Conservation (phyloP, 2,797 vertebrate genomes). For the Nothura maculosa region DNA sequence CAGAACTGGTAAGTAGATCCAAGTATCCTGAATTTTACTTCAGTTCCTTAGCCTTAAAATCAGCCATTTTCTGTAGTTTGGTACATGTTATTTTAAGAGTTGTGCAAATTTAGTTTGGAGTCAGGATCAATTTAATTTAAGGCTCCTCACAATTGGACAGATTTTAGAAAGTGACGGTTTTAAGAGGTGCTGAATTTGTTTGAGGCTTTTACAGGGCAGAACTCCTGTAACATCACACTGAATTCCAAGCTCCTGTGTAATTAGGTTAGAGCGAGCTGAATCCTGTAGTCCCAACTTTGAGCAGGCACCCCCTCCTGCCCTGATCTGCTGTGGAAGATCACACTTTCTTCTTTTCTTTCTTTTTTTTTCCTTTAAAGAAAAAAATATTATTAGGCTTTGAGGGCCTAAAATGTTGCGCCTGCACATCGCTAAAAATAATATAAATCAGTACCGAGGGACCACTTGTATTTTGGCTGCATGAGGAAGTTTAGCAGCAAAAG, state of each 20-base stretch:
- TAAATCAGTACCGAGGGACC: constrained; percentile 23
- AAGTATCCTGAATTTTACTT: neutral
- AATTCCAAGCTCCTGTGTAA: neutral
- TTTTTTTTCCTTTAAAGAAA: constrained; percentile 16
- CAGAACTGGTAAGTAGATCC: neutral
- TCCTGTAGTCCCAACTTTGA: neutral
- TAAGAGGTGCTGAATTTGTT: neutral
- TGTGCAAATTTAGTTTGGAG: neutral
- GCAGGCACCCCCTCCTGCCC: neutral
- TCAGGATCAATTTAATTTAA: neutral
- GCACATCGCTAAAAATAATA: constrained; percentile 63
- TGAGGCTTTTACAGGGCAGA: neutral
- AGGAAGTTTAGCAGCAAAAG: constrained; percentile 53
- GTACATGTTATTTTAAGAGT: neutral
- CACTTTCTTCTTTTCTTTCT: neutral
- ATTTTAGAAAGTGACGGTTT: neutral
- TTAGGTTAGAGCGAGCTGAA: neutral
- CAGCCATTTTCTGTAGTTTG: neutral
- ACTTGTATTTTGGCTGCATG: constrained; percentile 56
- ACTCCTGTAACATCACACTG: neutral
- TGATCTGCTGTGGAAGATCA: neutral
- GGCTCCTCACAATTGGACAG: neutral
- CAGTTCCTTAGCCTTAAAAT: neutral
- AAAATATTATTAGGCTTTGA: constrained; percentile 46
- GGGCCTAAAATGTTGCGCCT: constrained; percentile 39